These are phyloP conservation scores for Aulostomus chinensis DNA, from an alignment of 2,797 vertebrate species.

Conservation along the genomic window DNA sequence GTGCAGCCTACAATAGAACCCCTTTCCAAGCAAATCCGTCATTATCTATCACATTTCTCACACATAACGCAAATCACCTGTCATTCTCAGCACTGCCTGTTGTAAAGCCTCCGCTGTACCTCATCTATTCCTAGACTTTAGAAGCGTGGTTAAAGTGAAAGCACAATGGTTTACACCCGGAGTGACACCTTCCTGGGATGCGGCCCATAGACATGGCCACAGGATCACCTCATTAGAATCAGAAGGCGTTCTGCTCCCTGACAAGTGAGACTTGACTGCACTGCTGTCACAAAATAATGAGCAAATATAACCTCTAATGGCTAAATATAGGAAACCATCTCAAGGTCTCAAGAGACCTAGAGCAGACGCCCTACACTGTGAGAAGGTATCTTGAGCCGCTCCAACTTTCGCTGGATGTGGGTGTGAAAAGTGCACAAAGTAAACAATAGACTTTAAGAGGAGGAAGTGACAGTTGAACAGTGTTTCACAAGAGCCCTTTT, in stretches of 20 bases:
- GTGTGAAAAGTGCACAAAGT: slow-evolving; percentile 56
- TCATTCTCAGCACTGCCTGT: slow-evolving; percentile 20
- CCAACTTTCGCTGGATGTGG: slow-evolving; percentile 51
- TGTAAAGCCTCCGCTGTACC: slow-evolving; percentile 41
- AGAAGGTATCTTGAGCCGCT: slow-evolving; percentile 44
- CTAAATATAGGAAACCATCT: slow-evolving; percentile 64
- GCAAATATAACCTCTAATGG: slow-evolving; percentile 68
- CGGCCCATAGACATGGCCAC: slow-evolving; percentile 60
- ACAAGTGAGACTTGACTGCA: slow-evolving; percentile 62
- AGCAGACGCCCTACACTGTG: slow-evolving; percentile 14
- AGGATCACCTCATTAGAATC: slow-evolving; percentile 76
- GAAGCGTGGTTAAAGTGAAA: slow-evolving; percentile 31
- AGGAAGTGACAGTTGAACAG: slow-evolving; percentile 68
- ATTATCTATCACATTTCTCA: slow-evolving; percentile 32
- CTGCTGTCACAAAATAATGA: slow-evolving; percentile 66
- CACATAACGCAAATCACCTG: slow-evolving; percentile 28
- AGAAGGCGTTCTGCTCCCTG: slow-evolving; percentile 57
- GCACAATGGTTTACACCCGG: slow-evolving; percentile 49
- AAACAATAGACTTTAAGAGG: slow-evolving; percentile 68
- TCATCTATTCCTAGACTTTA: slow-evolving; percentile 62
- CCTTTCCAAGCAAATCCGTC: slow-evolving; percentile 33
- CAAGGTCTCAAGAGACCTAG: slow-evolving; percentile 36
- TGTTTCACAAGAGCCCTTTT: slow-evolving; percentile 71
- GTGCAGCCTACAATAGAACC: not conserved
- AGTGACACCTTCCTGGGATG: slow-evolving; percentile 55